Base-by-base conservation (phyloP, 1,140 invertebrate genomes). In the Himalopsyche phryganea region DNA sequence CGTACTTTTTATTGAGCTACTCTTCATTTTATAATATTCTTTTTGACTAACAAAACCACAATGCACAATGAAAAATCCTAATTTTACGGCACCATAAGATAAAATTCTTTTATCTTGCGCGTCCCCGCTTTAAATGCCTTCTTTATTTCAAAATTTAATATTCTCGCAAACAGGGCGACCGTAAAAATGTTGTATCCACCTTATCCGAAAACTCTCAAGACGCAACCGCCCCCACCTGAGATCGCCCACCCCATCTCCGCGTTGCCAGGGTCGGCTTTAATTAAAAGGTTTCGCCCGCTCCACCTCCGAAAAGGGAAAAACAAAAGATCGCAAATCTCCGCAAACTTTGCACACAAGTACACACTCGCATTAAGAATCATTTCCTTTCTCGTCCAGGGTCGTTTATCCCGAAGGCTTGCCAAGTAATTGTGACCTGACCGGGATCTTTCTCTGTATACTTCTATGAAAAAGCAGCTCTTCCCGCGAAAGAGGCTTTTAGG, bases 271-370 rank as follows among this genome's bases (percentile, higher is more conserved):
- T 49, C 44, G 17, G 45, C 47, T 56, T 64, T 64, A 64, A 64
- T 64, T 64, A 64, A 60, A 64, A 64, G 61, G 58, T 58, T 58
- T 53, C 50, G 23, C 38, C 42, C 20, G 33, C 51, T 10, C 18
- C 35, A 33, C 53, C 13, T 41, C 32, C 32, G 10, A 15, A 28
- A 40, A 36, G 32, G 28, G 10, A 52, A 63, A 63, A 63, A 63
- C 57, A 63, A 63, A 64, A 64, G 61, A 64, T 57, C 61, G 55
- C 61, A 64, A 64, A 64, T 60, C 61, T 60, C 58, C 36, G 48
- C 56, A 42, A 56, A 63, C 19, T 41, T 54, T 20, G 9, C 56
- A 44, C 40, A 55, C 56, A 58, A 63, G 51, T 58, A 47, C 35
- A 51, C 19, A 55, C 32, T 62, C 50, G 40, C 54, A 58, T 54